These are phyloP conservation scores for Osmerus mordax DNA, from an alignment of 2,113 vertebrate genomes.

Conservation along the genomic window DNA sequence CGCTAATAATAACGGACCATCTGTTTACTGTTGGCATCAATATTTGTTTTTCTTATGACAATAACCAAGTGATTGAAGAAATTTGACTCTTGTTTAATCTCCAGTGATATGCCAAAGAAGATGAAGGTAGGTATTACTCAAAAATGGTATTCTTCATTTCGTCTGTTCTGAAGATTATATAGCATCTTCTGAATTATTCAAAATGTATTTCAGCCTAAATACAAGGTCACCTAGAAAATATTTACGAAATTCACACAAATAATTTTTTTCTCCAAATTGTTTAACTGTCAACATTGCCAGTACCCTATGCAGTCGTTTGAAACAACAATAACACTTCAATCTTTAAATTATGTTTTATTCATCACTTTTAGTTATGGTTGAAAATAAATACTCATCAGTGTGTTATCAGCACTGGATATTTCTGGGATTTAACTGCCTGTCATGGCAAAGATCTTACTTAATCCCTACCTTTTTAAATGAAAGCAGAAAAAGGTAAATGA, in stretches of 20 bases:
- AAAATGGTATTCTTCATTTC: too few relatives aligned
- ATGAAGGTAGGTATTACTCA: too few relatives aligned
- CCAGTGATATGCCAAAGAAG: too few relatives aligned
- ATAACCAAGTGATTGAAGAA: neutral
- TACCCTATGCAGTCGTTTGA: slow-evolving; percentile 2
- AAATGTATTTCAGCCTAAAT: neutral
- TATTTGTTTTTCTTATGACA: slow-evolving; percentile 10
- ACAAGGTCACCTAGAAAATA: neutral
- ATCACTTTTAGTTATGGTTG: slow-evolving; percentile 39
- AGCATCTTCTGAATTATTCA: neutral
- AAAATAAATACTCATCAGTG: slow-evolving; percentile 50
- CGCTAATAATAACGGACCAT: slow-evolving; percentile 39
- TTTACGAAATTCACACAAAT: neutral
- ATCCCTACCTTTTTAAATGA: slow-evolving; percentile 14
- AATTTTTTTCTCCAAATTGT: neutral
- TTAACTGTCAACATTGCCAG: neutral
- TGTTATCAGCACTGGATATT: slow-evolving; percentile 49
- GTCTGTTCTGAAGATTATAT: too few relatives aligned
- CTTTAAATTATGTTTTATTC: slow-evolving; percentile 59
- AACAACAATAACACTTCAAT: slow-evolving; percentile 31
- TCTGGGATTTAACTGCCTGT: slow-evolving; percentile 44
- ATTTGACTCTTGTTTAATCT: neutral
- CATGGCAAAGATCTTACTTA: slow-evolving; percentile 42
- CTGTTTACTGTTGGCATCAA: slow-evolving; percentile 28
- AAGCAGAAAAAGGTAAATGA: slow-evolving; percentile 46